These are phyloP conservation scores for Apostichopus californicus DNA, from an alignment of 35 echinoderm and acorn worm genomes.

Conservation along the genomic window DNA sequence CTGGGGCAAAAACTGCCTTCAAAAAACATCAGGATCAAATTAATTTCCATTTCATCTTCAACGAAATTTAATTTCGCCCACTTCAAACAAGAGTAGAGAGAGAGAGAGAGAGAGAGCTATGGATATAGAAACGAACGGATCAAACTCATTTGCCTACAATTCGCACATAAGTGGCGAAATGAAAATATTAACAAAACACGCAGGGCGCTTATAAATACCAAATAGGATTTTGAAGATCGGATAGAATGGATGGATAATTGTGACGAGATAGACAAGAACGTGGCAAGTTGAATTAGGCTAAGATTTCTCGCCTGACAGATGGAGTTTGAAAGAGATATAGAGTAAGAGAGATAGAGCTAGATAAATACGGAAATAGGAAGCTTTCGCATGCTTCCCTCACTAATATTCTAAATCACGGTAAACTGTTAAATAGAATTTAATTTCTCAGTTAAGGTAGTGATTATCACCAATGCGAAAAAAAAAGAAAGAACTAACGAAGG, in stretches of 20 bases:
- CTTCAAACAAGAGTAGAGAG: slow-evolving; percentile 50
- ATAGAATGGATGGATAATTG: slow-evolving; percentile 21
- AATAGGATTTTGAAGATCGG: slow-evolving; percentile 59
- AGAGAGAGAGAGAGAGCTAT: background rate
- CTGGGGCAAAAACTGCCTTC: slow-evolving; percentile 54
- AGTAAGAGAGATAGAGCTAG: background rate
- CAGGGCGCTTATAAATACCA: slow-evolving; percentile 43
- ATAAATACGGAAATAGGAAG: slow-evolving; percentile 45
- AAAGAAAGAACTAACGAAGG: background rate
- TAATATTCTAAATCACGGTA: slow-evolving; percentile 38
- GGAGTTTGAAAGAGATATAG: slow-evolving; percentile 10
- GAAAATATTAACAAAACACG: slow-evolving; percentile 60
- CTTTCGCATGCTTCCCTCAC: slow-evolving; percentile 7
- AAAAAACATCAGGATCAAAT: slow-evolving; percentile 67
- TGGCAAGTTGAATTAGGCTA: slow-evolving; percentile 47
- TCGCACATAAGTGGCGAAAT: slow-evolving; percentile 66
- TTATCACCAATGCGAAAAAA: slow-evolving; percentile 21
- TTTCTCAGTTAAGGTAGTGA: slow-evolving; percentile 42
- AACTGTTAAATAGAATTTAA: slow-evolving; percentile 62
- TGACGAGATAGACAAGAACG: slow-evolving; percentile 20
- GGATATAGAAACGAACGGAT: background rate
- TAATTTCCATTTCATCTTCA: slow-evolving; percentile 67
- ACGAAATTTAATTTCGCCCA: slow-evolving; percentile 60
- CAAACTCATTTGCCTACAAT: slow-evolving; percentile 52
- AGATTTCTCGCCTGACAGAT: slow-evolving; percentile 59